Evolutionary conservation across 2,797 vertebrate genomes (phyloP).

Genomic region (Paguma larvata): DNA sequence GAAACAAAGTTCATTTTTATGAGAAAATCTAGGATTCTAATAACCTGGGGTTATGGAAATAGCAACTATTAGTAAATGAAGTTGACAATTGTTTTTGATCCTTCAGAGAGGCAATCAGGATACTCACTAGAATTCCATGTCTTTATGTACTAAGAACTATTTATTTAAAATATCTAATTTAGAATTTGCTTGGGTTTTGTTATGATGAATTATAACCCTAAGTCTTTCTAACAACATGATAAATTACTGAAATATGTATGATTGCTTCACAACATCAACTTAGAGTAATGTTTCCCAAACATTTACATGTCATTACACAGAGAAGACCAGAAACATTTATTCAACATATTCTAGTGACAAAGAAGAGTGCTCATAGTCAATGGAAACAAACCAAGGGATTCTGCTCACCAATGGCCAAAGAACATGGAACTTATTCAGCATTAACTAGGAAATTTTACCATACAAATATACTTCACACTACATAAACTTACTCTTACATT

Average conservation of each 20-base stretch:
- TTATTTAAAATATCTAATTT: constrained; percentile 67
- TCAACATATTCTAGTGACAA: background rate
- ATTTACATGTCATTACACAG: background rate
- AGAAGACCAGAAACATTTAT: background rate
- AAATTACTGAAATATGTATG: constrained; percentile 73
- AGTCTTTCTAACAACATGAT: constrained; percentile 72
- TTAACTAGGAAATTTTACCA: background rate
- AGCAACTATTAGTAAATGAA: constrained; percentile 63
- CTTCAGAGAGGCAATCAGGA: constrained; percentile 66
- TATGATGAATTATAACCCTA: constrained; percentile 62
- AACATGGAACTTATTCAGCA: background rate
- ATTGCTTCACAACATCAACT: background rate
- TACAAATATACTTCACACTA: background rate
- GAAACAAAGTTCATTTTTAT: constrained; percentile 57
- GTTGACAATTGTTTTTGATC: constrained; percentile 40
- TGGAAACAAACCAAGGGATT: background rate
- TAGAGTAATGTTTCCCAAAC: background rate
- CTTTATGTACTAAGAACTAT: constrained; percentile 7
- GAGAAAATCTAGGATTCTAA: constrained; percentile 66
- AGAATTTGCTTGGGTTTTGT: constrained; percentile 56
- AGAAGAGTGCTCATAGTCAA: background rate
- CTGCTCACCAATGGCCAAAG: background rate
- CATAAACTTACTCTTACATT: constrained; percentile 24
- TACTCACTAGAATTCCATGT: constrained; percentile 59
- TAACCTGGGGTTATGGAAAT: constrained; percentile 14